Evolutionary conservation across 1,140 invertebrate species (phyloP), one percentile per base, ranked within the genome.

Genomic region (Sminthurides bifidus): DNA sequence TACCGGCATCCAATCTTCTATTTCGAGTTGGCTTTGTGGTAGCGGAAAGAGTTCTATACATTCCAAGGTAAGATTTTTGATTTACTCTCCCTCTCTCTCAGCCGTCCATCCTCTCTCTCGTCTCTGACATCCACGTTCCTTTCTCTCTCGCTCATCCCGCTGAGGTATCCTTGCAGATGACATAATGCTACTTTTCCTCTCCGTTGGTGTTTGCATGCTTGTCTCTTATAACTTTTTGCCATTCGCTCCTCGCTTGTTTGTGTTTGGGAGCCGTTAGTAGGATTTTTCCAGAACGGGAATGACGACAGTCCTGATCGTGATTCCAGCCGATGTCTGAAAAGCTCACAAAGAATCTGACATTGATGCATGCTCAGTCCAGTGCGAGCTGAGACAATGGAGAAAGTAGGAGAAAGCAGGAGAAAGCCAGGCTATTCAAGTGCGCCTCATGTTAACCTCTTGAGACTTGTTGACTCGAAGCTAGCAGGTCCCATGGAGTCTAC

Each of bases 11-110:
- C 41, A 96, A 96, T 70, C 72, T 97, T 41, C 77, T 92, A 57
- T 81, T 92, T 64, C 87, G 84, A 1, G 88, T 92, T 10, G 89
- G 89, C 5, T 93, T 93, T 70, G 87, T 92, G 1, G 80, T 92
- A 1, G 89, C 89, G 3, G 89, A 93, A 70, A 75, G 89, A 66
- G 81, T 92, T 15, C 77, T 92, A 1, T 92, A 92, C 69, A 84
- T 88, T 66, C 87, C 88, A 30, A 92, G 87, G 83, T 85, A 75
- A 74, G 45, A n/a, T n/a, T n/a, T n/a, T n/a, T n/a, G n/a, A n/a
- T n/a, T n/a, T n/a, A n/a, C n/a, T n/a, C n/a, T n/a, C n/a, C n/a
- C n/a, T n/a, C n/a, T n/a, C n/a, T 8, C 35, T 37, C 21, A n/a
- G 21, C 33, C 10, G 33, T 35, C 33, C 10, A 35, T n/a, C 10